These are phyloP conservation scores for Halictus ligatus DNA, from an alignment of 2,888 invertebrate genomes.

Conservation along the genomic window DNA sequence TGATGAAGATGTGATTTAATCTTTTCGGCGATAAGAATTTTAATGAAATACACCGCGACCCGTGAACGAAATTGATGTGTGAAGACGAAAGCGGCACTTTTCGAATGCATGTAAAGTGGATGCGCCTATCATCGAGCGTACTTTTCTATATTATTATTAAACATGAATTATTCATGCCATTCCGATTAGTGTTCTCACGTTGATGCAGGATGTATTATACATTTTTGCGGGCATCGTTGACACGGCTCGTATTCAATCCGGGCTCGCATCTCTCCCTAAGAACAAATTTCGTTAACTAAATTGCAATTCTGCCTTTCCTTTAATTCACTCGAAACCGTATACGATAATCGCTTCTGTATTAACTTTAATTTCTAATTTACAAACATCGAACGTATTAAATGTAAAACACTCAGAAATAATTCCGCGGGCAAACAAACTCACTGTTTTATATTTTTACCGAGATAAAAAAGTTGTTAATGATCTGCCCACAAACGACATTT, in stretches of 20 bases:
- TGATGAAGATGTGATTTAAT: background rate
- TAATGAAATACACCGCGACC: slow-evolving; percentile 2
- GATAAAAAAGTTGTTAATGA: too few relatives aligned
- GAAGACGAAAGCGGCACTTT: slow-evolving; percentile 8
- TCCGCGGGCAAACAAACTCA: too few relatives aligned
- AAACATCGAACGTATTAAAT: background rate
- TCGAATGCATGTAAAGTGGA: slow-evolving; percentile 24
- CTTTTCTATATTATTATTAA: slow-evolving; percentile 39
- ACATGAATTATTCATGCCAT: slow-evolving; percentile 48
- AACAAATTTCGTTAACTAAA: background rate
- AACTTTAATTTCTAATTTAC: background rate
- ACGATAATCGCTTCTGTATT: background rate
- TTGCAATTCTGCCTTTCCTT: slow-evolving; percentile 10
- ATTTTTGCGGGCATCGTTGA: slow-evolving; percentile 22
- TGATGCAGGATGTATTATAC: slow-evolving; percentile 9
- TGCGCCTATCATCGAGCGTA: background rate
- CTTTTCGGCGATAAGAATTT: slow-evolving; percentile 3
- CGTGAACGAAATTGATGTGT: background rate
- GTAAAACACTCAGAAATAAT: background rate
- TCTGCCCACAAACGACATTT: too few relatives aligned
- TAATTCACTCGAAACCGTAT: background rate
- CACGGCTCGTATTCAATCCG: slow-evolving; percentile 13
- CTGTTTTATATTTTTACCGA: too few relatives aligned
- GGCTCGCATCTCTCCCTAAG: background rate
- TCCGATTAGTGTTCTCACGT: slow-evolving; percentile 28